phyloP scores from a whole-genome alignment of 2,888 invertebrate genomes.

The Amorpha juglandis region DNA sequence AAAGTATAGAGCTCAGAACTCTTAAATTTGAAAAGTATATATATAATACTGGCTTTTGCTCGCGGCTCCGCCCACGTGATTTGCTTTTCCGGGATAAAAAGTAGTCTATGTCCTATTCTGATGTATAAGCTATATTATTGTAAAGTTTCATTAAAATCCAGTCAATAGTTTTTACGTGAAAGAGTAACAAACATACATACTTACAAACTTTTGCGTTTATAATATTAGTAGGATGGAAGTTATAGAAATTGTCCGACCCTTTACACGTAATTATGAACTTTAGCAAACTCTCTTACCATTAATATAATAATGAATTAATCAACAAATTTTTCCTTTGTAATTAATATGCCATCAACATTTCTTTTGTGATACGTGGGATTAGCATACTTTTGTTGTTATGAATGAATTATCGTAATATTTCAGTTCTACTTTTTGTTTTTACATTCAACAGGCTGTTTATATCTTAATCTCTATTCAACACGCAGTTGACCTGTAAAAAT shows the following conservation, averaged over 20 bases:
- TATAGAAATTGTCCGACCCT: neutral
- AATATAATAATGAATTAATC: conserved; percentile 1
- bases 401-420: conserved; percentile 7
- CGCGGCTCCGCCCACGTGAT: no score
- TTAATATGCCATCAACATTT: conserved; percentile 16
- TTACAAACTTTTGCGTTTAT: no score
- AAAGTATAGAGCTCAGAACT: neutral
- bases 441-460: conserved; percentile 13
- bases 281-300: neutral
- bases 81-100: no score
- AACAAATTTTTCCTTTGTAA: neutral
- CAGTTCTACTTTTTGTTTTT: conserved; percentile 1
- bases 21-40: no score
- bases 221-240: no score
- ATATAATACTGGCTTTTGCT: no score
- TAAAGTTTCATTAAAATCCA: no score
- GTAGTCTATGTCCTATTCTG: no score
- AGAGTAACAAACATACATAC: no score
- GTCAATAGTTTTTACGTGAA: no score
- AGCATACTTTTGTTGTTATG: neutral
- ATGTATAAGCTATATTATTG: no score
- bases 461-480: conserved; percentile 1
- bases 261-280: neutral
- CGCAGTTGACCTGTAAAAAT: conserved; percentile 2
- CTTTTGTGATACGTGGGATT: neutral